These are phyloP conservation scores for Troides aeacus DNA, from an alignment of 2,888 invertebrate species.

Conservation along the genomic window DNA sequence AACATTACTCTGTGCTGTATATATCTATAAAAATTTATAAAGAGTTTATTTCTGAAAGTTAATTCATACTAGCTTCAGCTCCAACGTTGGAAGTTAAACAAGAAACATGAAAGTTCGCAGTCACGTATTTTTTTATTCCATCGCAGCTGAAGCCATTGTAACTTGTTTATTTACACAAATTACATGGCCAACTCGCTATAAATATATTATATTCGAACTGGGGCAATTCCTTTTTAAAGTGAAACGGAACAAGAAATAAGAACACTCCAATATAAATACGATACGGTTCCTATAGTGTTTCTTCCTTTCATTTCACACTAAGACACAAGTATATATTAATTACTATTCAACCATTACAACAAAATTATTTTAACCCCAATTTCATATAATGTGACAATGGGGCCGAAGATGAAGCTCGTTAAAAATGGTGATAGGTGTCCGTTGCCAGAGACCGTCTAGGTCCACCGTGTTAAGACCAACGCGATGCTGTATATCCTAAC, in stretches of 20 bases:
- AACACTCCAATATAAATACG: background rate
- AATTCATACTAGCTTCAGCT: background rate
- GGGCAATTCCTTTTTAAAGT: background rate
- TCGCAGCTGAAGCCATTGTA: conserved; percentile 31
- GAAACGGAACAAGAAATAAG: background rate
- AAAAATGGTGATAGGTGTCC: too few relatives aligned
- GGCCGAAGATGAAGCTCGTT: too few relatives aligned
- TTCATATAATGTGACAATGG: too few relatives aligned
- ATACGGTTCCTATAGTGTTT: background rate
- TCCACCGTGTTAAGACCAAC: too few relatives aligned
- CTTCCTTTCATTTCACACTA: too few relatives aligned
- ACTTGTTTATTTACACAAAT: conserved; percentile 28
- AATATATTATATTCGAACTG: conserved; percentile 15
- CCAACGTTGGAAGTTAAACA: conserved; percentile 40
- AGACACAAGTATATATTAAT: too few relatives aligned
- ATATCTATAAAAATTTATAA: background rate
- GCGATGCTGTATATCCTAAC: too few relatives aligned
- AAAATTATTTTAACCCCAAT: too few relatives aligned
- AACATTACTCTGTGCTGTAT: too few relatives aligned
- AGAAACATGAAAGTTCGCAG: conserved; percentile 41
- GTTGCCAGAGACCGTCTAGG: too few relatives aligned
- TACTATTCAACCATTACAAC: too few relatives aligned
- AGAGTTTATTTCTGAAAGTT: background rate
- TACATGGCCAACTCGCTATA: conserved; percentile 27
- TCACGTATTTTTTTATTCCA: conserved; percentile 39